Percentiles rank a stretch among this genome's conserved stretches.
These are phyloP conservation scores for Drosophila lini DNA, from an alignment of 1,140 invertebrate genomes.

Conservation along the genomic window DNA sequence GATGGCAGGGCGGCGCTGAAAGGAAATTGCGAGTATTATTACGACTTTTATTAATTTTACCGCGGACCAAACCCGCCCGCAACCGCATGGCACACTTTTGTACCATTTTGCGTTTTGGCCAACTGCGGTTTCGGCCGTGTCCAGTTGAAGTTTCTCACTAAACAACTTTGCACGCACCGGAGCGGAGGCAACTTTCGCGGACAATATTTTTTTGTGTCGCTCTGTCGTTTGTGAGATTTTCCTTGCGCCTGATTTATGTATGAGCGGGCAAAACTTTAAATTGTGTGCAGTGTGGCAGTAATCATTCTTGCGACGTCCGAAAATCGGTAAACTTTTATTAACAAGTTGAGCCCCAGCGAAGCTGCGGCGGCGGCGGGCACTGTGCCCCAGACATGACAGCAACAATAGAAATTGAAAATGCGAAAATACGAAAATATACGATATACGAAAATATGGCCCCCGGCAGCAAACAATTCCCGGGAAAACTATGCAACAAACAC, in stretches of 20 bases:
- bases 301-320: conserved; percentile 63
- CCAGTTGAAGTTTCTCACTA: conserved; percentile 79
- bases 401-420: conserved; percentile 66
- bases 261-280: conserved; percentile 71
- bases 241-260: conserved; percentile 73
- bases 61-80: conserved; percentile 17
- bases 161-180: conserved; percentile 78
- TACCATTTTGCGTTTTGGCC: conserved; percentile 59
- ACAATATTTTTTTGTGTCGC: conserved; percentile 40
- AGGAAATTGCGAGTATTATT: conserved; percentile 83
- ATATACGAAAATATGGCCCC: conserved; percentile 45
- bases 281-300: conserved; percentile 67
- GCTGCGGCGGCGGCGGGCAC: neutral
- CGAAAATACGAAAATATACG: conserved; percentile 15
- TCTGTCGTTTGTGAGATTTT: conserved; percentile 28
- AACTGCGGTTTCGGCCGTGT: conserved; percentile 46
- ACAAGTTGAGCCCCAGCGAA: conserved; percentile 55
- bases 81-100: conserved; percentile 40
- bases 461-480: conserved; percentile 27
- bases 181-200: conserved; percentile 47
- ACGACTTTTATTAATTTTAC: conserved; percentile 83
- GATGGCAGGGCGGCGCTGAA: conserved; percentile 52
- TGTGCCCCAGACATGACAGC: conserved; percentile 25
- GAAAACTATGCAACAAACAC: conserved; percentile 51
- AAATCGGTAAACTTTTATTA: conserved; percentile 80